A percentile compares a stretch with the other conserved stretches of the same genome.
phyloP scores from a whole-genome alignment of 2,888 invertebrate species.

The Tribolium freemani region DNA sequence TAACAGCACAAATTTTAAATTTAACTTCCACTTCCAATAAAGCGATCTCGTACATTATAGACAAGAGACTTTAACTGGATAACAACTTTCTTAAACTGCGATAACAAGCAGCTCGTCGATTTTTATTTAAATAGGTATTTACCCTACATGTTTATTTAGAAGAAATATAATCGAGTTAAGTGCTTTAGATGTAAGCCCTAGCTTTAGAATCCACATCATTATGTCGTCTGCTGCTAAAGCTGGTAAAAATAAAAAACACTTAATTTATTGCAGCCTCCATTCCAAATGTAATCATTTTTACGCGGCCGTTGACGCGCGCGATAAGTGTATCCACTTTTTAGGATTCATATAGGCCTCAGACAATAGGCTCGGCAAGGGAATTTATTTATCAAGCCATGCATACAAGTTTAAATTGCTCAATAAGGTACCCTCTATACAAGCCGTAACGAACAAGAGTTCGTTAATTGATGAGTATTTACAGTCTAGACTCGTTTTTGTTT shows the following conservation, averaged over 20 bases:
- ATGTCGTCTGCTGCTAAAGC: not conserved
- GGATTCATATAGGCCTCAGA: not conserved
- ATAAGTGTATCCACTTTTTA: not conserved
- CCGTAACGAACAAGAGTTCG: not conserved
- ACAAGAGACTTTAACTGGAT: not conserved
- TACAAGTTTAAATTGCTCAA: slow-evolving; percentile 3
- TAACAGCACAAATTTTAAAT: not conserved
- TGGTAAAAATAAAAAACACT: not conserved
- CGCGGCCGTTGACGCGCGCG: not conserved
- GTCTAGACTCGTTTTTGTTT: not conserved
- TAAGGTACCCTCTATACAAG: not conserved
- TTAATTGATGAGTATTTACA: slow-evolving; percentile 9
- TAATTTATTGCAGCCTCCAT: too few relatives aligned
- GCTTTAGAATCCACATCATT: not conserved
- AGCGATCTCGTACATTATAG: not conserved
- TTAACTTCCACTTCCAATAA: not conserved
- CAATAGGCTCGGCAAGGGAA: not conserved
- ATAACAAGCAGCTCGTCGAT: not conserved
- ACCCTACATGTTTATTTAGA: not conserved
- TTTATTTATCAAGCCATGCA: not conserved
- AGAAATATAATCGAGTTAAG: not conserved
- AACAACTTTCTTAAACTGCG: not conserved
- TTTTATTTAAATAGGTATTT: not conserved
- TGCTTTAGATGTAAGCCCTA: not conserved
- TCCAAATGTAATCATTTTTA: not conserved